Evolutionary conservation across 2,888 invertebrate genomes (phyloP), one percentile per base, ranked within the genome.

Genomic region (Chesias legatella): DNA sequence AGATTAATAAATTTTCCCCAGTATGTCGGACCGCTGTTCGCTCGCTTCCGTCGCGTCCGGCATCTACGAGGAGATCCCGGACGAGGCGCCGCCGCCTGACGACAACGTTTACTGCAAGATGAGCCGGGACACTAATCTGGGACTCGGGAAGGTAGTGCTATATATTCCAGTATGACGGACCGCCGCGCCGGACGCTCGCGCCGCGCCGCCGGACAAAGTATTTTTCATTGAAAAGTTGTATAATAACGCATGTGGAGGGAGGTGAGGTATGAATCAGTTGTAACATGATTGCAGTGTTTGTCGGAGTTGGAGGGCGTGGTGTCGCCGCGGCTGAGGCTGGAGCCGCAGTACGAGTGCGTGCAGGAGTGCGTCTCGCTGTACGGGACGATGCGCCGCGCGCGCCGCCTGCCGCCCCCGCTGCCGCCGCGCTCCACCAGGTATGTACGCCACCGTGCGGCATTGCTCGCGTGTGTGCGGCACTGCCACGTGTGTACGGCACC

Each of bases 1-100:
- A n/a, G 13, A 3, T 17, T 17, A 17, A 17, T 34, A 10, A 23
- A 23, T 29, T 4, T 26, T 11, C 5, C 30, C 5, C 56, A 81
- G 81, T 24, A 60, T 68, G 51, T 76, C 68, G 1, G 69, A 77
- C 71, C 88, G 90, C 1, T 86, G 90, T 3, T 92, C 92, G 0
- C 84, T 90, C 13, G 77, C 88, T 28, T 93, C 93, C 0, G 63
- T 91, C 2, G 89, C 91, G 10, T 92, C 92, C 0, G 93, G 92
- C 27, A 91, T 92, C 52, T 93, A 93, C 70, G 93, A 93, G 62
- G 93, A 93, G 75, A 93, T 93, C 48, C 73, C 89, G 0, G 92
- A 92, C 37, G 56, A 68, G 46, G 73, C 78, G n/a, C 33, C 37
- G 10, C 21, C 25, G 7, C 20, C 10, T 27, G 24, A 38, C 10